Evolutionary conservation across 2,888 invertebrate species (phyloP).

Genomic region (Trichopria drosophilae): DNA sequence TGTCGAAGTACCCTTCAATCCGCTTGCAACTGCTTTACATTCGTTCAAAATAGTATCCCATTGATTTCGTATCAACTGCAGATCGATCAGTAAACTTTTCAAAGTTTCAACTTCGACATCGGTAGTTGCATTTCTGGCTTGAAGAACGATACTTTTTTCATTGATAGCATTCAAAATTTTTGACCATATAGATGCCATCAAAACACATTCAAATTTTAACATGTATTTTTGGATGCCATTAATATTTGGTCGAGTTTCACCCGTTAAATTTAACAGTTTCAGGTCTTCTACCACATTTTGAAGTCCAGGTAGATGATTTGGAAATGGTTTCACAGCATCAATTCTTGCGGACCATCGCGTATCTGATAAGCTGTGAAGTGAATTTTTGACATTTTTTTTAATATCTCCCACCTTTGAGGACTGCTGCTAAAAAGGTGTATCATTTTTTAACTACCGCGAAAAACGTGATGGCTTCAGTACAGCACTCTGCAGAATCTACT

Average conservation of each 20-base stretch:
- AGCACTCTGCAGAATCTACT: neutral
- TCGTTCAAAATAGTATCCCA: conserved; percentile 8
- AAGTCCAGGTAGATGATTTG: conserved; percentile 6
- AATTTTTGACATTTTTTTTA: conserved; percentile 3
- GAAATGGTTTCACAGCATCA: conserved; percentile 6
- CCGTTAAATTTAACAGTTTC: conserved; percentile 6
- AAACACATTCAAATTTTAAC: conserved; percentile 7
- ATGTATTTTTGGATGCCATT: conserved; percentile 6
- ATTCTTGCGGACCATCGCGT: conserved; percentile 12
- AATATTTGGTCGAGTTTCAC: conserved; percentile 1
- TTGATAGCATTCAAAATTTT: conserved; percentile 12
- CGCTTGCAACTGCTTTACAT: conserved; percentile 7
- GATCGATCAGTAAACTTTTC: conserved; percentile 3
- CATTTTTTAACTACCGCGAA: conserved; percentile 7
- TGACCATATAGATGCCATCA: conserved; percentile 8
- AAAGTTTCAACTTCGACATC: conserved; percentile 7
- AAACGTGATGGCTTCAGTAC: conserved; percentile 1
- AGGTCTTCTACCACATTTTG: too few species aligned
- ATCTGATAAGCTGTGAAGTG: conserved; percentile 3
- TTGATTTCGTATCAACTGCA: conserved; percentile 8
- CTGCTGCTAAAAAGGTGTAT: conserved; percentile 6
- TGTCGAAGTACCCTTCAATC: too few species aligned
- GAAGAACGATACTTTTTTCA: conserved; percentile 7
- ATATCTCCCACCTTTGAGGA: conserved; percentile 5
- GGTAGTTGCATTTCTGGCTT: conserved; percentile 7